Percentiles rank a stretch among this genome's conserved stretches.
Conservation (phyloP, 2,888 invertebrate genomes). For the Chaitophorus viminalis region DNA sequence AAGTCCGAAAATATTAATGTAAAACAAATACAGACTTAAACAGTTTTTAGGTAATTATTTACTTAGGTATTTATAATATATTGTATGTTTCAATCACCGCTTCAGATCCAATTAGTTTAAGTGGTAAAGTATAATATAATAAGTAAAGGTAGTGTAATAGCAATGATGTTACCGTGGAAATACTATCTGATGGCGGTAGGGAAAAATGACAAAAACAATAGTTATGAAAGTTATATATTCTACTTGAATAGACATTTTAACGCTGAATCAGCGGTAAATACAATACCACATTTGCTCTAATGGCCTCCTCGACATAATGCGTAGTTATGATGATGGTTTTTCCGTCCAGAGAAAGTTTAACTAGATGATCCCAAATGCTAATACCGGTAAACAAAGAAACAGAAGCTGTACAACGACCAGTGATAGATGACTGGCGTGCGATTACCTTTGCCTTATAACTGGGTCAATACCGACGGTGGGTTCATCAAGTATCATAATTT, state of each 20-base stretch:
- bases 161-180: too few relatives aligned
- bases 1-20: too few relatives aligned
- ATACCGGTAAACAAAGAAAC: conserved; percentile 46
- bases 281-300: conserved; percentile 51
- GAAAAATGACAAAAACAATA: too few relatives aligned
- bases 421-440: neutral
- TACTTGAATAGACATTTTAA: neutral
- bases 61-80: too few relatives aligned
- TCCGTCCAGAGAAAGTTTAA: conserved; percentile 63
- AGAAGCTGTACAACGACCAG: neutral
- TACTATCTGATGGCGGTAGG: too few relatives aligned
- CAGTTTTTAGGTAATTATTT: too few relatives aligned
- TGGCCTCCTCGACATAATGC: conserved; percentile 65
- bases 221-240: too few relatives aligned
- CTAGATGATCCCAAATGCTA: conserved; percentile 65
- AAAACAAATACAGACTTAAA: too few relatives aligned
- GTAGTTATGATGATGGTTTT: conserved; percentile 65
- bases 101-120: too few relatives aligned
- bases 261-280: neutral
- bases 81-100: too few relatives aligned
- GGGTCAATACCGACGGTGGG: conserved; percentile 71
- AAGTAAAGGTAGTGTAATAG: too few relatives aligned
- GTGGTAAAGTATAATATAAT: too few relatives aligned
- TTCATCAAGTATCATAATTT: conserved; percentile 68
- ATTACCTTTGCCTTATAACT: conserved; percentile 67